Evolutionary conservation across 2,888 invertebrate genomes (phyloP), one percentile per base, ranked within the genome.

Genomic region (Pherbina coryleti): DNA sequence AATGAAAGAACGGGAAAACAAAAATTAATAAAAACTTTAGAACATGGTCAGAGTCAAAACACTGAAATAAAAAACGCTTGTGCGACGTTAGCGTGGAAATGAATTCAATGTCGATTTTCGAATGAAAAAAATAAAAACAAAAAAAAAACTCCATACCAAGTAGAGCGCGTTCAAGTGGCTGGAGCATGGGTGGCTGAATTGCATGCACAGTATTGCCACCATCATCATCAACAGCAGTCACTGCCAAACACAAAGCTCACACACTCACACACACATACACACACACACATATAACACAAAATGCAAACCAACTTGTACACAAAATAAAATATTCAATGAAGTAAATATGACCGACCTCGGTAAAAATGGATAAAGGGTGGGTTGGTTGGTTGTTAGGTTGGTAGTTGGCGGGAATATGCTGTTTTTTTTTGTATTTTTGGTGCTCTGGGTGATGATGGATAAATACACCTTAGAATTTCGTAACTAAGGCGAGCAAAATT

Each of bases 291-390:
- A 49, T 14, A 14, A 19, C 2, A 3, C 1, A 51, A 51, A 28
- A 44, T 44, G 19, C 69, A 69, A 69, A 51, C 69, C 8, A 25
- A 51, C 69, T 49, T 51, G 64, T 66, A 22, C 69, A 51, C 22
- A 14, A 55, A 19, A 75, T 75, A 53, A 55, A 75, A 75, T 67
- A 75, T 67, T 66, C 75, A 75, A 75, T 75, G 75, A 75, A 37
- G 75, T 55, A 75, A 75, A 75, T 67, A 75, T 31, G 37, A 67
- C 34, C 74, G 74, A 66, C 74, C 64, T 44, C 60, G 49, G n/a
- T 51, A n/a, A 44, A 22, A 55, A n/a, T n/a, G 19, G 55, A 2
- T n/a, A 55, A 55, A 55, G 5, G 55, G 55, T n/a, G n/a, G n/a
- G n/a, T n/a, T n/a, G n/a, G 5, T 55, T 55, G 22, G 1, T 55